Evolutionary conservation across 2,888 invertebrate genomes (phyloP).

Genomic region (Syrista parreyssii): DNA sequence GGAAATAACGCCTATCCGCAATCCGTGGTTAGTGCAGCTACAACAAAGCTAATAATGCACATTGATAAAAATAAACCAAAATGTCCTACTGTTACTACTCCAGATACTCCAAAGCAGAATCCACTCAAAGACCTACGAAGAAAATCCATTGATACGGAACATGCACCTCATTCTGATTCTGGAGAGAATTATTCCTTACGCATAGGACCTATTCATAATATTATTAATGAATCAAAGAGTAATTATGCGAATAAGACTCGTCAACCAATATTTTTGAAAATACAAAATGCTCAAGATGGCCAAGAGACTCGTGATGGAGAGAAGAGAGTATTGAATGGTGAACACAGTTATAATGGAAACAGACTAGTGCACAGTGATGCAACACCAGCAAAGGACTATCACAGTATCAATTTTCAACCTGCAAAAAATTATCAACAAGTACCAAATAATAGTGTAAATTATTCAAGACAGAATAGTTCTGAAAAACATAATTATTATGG

Average conservation of each 20-base stretch:
- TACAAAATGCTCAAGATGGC: not conserved
- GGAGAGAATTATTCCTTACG: not conserved
- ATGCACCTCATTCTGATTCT: not conserved
- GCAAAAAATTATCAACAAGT: not conserved
- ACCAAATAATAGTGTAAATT: not conserved
- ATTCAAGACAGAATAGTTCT: not conserved
- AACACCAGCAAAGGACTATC: not conserved
- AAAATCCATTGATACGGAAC: not conserved
- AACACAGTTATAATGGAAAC: slow-evolving; percentile 27
- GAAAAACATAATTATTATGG: not conserved
- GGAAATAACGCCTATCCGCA: not conserved
- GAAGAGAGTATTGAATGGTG: not conserved
- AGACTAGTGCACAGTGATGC: not conserved
- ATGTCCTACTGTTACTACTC: not conserved
- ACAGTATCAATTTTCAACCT: not conserved
- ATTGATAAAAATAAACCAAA: not conserved
- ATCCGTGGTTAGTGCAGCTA: not conserved
- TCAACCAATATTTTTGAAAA: not conserved
- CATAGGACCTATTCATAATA: not conserved
- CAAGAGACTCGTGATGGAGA: not conserved
- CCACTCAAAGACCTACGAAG: not conserved
- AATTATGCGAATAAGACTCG: not conserved
- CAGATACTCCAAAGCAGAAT: not conserved
- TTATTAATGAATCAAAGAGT: not conserved
- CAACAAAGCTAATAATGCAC: not conserved